Percentiles rank a stretch among this genome's conserved stretches.
phyloP scores from a whole-genome alignment of 2,888 invertebrate species.

The Cheilosia variabilis region DNA sequence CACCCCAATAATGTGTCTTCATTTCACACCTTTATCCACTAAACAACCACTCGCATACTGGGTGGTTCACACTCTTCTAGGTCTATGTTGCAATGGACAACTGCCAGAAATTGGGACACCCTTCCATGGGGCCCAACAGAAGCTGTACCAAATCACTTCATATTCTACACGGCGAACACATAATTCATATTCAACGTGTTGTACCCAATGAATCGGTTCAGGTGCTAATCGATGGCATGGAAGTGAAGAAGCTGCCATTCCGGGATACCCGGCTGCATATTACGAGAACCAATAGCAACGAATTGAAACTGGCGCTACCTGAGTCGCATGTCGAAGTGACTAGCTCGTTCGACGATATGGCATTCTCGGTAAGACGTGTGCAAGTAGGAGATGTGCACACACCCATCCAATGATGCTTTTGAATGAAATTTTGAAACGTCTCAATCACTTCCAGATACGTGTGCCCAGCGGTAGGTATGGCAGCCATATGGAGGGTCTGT shows the following conservation, averaged over 20 bases:
- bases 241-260: constrained; percentile 83
- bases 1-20: constrained; percentile 10
- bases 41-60: constrained; percentile 22
- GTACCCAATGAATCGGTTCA: constrained; percentile 81
- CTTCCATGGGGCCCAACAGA: constrained; percentile 77
- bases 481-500: constrained; percentile 90
- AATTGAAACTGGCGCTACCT: constrained; percentile 87
- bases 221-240: constrained; percentile 81
- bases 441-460: constrained; percentile 84
- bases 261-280: constrained; percentile 87
- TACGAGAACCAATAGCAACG: constrained; percentile 86
- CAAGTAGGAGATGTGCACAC: background rate
- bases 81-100: constrained; percentile 89
- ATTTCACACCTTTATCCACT: constrained; percentile 20
- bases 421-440: constrained; percentile 36
- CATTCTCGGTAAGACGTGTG: constrained; percentile 83
- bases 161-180: constrained; percentile 87
- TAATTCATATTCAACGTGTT: constrained; percentile 85
- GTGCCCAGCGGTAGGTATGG: constrained; percentile 85
- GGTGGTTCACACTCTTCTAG: constrained; percentile 79
- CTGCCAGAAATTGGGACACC: constrained; percentile 85
- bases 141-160: constrained; percentile 89
- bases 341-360: constrained; percentile 83
- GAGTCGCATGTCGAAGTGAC: constrained; percentile 89
- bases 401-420: background rate